A percentile compares a stretch with the other conserved stretches of the same genome.
These are phyloP conservation scores for Emydura subglobosa DNA, from an alignment of 2,113 vertebrate genomes.

Conservation along the genomic window DNA sequence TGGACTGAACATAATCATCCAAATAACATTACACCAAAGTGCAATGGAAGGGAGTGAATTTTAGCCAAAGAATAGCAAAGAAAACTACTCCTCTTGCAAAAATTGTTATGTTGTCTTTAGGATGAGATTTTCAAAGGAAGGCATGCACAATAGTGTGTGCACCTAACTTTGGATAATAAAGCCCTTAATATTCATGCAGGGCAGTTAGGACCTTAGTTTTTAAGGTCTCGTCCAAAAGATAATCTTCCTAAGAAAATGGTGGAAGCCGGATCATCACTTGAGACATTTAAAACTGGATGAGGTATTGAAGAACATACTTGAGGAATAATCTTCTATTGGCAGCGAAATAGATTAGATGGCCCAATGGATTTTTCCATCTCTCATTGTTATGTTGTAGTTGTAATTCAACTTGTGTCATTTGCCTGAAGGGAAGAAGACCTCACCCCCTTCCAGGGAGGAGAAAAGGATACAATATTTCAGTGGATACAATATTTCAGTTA, in stretches of 20 bases:
- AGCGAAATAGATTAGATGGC: slow-evolving; percentile 70
- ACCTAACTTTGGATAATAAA: slow-evolving; percentile 54
- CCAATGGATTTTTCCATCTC: slow-evolving; percentile 70
- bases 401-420: slow-evolving; percentile 72
- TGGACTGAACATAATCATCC: not conserved
- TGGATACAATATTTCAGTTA: slow-evolving; percentile 60
- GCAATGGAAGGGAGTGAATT: not conserved
- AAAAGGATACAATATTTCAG: slow-evolving; percentile 63
- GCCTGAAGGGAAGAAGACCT: slow-evolving; percentile 48
- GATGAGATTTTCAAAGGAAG: slow-evolving; percentile 35
- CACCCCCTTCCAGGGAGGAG: not conserved
- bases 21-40: not conserved
- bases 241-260: slow-evolving; percentile 72
- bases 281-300: slow-evolving; percentile 50
- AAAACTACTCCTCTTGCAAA: not conserved
- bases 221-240: slow-evolving; percentile 68
- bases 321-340: slow-evolving; percentile 68
- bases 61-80: slow-evolving; percentile 22
- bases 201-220: slow-evolving; percentile 52
- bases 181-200: slow-evolving; percentile 45
- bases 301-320: slow-evolving; percentile 68
- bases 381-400: slow-evolving; percentile 66
- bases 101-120: not conserved
- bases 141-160: slow-evolving; percentile 56
- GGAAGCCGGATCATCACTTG: slow-evolving; percentile 42